Base-by-base conservation (phyloP, 2,888 invertebrate genomes). In the Salticus scenicus region DNA sequence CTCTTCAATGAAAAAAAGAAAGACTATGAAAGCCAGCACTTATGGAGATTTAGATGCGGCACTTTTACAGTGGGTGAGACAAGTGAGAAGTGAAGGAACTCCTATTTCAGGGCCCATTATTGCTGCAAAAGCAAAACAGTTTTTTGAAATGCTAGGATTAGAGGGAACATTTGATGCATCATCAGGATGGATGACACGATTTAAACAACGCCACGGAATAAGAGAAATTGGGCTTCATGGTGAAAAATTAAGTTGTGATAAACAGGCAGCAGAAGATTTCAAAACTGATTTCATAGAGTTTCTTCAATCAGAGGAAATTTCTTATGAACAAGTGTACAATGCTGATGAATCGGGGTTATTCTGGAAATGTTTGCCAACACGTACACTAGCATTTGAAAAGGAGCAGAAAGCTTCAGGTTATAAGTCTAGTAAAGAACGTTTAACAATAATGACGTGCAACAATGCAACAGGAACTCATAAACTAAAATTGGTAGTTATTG, bases 271-370 rank as follows among this genome's bases (percentile, higher is more conserved):
- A 41, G 57, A 63, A 24, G 47, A 37, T 8, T 83, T 83, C 57
- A 41, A 57, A 57, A 47, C n/a, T 20, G 1, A 51, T n/a, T 81
- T 82, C 42, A 14, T n/a, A n/a, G 47, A 47, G 17, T 17, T 47
- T 47, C 17, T 47, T 12, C 7, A n/a, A 47, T 17, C 12, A 47
- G 47, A 10, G 2, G 37, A 81, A 57, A 10, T 63, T 28, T 78
- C 70, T 7, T 24, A 17, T 8, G 81, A 83, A 27, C 41, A 80
- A 51, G 42, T 83, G 14, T 83, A 83, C 41, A 83, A 84, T 7
- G 57, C 37, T 30, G 81, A 84, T 31, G 81, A 80, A 67, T 20
- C 80, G 30, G 47, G 17, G 1, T 24, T 79, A 17, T 57, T 20
- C 33, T 82, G 57, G 63, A 66, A 70, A 51, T 67, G 82, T 28